A percentile compares a stretch with the other conserved stretches of the same genome.
phyloP scores from a whole-genome alignment of 1,140 invertebrate genomes.

The Anoplophora glabripennis region DNA sequence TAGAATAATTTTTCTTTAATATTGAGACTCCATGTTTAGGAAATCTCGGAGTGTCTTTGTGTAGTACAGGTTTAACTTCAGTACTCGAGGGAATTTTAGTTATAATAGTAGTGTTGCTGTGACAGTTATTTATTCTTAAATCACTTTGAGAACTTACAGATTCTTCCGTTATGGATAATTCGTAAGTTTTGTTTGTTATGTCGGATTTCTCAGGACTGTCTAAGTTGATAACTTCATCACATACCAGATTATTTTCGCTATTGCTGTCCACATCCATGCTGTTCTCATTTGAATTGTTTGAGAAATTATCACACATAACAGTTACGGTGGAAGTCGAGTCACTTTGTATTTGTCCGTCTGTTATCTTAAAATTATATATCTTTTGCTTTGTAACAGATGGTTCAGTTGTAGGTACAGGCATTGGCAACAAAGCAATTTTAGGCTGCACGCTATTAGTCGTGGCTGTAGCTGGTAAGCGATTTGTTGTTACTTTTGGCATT shows the following conservation, averaged over 20 bases:
- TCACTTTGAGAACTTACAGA: conserved; percentile 36
- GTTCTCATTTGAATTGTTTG: conserved; percentile 19
- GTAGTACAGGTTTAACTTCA: background rate
- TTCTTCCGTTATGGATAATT: conserved; percentile 43
- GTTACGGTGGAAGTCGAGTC: conserved; percentile 54
- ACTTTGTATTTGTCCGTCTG: conserved; percentile 53
- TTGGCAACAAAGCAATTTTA: conserved; percentile 54
- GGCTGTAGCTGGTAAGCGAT: conserved; percentile 47
- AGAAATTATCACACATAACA: conserved; percentile 44
- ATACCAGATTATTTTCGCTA: conserved; percentile 22
- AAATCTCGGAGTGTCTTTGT: conserved; percentile 30
- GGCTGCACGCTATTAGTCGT: conserved; percentile 48
- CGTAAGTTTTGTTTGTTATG: conserved; percentile 38
- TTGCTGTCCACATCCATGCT: conserved; percentile 17
- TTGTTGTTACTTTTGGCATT: conserved; percentile 55
- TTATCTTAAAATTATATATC: conserved; percentile 56
- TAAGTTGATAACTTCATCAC: conserved; percentile 33
- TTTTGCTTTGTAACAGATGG: conserved; percentile 48
- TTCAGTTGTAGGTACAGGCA: conserved; percentile 44
- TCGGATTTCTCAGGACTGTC: conserved; percentile 32
- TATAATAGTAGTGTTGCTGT: conserved; percentile 8
- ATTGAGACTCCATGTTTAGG: conserved; percentile 44
- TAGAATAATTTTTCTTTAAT: conserved; percentile 41
- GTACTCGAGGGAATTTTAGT: conserved; percentile 17
- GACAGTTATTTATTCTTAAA: conserved; percentile 19